phyloP scores from a whole-genome alignment of 2,797 vertebrate species.

The Phaenicophaeus curvirostris region DNA sequence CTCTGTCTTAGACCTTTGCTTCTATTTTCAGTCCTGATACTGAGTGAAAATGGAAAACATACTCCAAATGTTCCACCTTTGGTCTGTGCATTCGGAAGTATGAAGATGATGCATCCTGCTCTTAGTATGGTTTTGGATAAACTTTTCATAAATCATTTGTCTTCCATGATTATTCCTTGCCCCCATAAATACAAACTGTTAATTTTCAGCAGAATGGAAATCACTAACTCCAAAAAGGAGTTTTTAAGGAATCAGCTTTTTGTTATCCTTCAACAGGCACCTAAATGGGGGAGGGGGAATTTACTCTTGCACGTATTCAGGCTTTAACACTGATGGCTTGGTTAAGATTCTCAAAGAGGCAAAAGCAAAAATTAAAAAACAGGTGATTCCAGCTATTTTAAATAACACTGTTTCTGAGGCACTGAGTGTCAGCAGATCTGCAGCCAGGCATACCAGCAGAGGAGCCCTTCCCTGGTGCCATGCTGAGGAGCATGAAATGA shows the following conservation, averaged over 20 bases:
- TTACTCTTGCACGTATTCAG: background rate
- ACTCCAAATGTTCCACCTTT: background rate
- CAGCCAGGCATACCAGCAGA: background rate
- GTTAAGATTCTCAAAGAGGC: background rate
- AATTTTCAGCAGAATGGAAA: background rate
- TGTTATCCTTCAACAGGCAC: background rate
- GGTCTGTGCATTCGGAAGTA: background rate
- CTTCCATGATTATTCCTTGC: background rate
- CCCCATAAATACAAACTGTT: background rate
- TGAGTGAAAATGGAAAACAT: background rate
- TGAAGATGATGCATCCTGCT: background rate
- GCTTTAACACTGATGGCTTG: background rate
- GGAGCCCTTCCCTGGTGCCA: background rate
- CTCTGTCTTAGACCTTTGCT: background rate
- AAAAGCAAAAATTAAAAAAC: background rate
- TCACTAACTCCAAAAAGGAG: background rate
- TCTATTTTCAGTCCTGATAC: background rate
- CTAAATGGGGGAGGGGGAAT: background rate
- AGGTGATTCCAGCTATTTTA: background rate
- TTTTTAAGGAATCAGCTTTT: background rate
- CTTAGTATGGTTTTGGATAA: background rate
- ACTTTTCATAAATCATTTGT: background rate
- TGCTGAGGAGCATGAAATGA: background rate
- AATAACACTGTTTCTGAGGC: background rate
- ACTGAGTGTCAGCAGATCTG: background rate